phyloP scores from a whole-genome alignment of 2,113 vertebrate species.

The Rostratula benghalensis region DNA sequence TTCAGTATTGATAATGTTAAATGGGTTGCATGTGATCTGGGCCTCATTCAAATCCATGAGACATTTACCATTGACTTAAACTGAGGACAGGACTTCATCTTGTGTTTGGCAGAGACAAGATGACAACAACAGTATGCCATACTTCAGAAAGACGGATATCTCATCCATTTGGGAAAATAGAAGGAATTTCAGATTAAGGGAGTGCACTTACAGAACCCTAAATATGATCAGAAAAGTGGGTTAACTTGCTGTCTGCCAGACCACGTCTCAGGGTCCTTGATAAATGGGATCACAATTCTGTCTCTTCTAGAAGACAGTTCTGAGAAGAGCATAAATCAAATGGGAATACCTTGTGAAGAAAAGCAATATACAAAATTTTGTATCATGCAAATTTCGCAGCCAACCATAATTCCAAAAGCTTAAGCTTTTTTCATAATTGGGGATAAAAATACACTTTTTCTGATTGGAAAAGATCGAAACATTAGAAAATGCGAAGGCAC shows the following conservation, averaged over 20 bases:
- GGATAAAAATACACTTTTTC: neutral
- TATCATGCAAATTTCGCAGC: neutral
- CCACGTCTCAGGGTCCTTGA: neutral
- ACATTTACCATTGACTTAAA: neutral
- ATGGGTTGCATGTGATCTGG: neutral
- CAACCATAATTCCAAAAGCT: neutral
- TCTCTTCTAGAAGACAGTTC: neutral
- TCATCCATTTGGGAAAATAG: neutral
- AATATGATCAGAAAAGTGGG: neutral
- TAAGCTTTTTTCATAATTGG: neutral
- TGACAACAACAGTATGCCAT: neutral
- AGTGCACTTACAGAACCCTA: neutral
- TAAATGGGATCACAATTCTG: neutral
- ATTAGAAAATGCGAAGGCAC: neutral
- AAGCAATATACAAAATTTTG: neutral
- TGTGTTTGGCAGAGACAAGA: neutral
- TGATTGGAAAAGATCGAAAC: neutral
- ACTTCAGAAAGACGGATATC: neutral
- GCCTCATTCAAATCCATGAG: neutral
- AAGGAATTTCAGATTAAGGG: neutral
- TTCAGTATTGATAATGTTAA: neutral
- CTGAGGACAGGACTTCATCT: neutral
- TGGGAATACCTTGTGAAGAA: neutral
- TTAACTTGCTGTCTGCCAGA: neutral
- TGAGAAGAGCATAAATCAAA: neutral